Percentiles rank a stretch among this genome's conserved stretches.
Evolutionary conservation across 2,797 vertebrate genomes (phyloP).

Genomic region (Anabas testudineus): DNA sequence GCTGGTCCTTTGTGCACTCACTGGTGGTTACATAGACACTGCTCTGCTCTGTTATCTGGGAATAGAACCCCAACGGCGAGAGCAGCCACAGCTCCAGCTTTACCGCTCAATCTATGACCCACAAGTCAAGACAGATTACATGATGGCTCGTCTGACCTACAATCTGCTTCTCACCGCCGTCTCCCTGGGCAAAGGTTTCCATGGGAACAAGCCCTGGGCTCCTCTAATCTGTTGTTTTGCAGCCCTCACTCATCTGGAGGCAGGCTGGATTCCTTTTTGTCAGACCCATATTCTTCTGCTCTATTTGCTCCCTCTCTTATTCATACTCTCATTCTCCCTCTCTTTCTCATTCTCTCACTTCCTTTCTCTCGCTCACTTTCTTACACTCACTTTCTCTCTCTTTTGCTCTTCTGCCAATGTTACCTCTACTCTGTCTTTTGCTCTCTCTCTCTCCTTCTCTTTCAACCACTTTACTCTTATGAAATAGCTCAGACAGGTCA

Average conservation of each 20-base stretch:
- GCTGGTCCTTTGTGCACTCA: background rate
- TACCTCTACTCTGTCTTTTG: too few relatives aligned
- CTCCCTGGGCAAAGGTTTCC: slow-evolving; percentile 85
- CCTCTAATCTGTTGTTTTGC: slow-evolving; percentile 83
- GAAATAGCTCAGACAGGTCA: slow-evolving; percentile 13
- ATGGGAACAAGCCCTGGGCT: slow-evolving; percentile 85
- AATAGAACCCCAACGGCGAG: slow-evolving; percentile 42
- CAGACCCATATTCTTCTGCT: slow-evolving; percentile 86
- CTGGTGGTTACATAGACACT: background rate
- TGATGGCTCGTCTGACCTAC: slow-evolving; percentile 84
- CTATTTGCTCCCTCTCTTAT: slow-evolving; percentile 76
- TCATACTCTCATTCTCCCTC: slow-evolving; percentile 1
- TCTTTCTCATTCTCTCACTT: background rate
- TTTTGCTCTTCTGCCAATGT: too few relatives aligned
- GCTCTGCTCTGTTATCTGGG: background rate
- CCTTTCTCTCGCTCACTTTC: background rate
- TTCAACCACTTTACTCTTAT: background rate
- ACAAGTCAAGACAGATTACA: slow-evolving; percentile 77
- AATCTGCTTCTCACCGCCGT: slow-evolving; percentile 73
- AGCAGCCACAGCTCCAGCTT: slow-evolving; percentile 64
- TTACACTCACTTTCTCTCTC: too few relatives aligned
- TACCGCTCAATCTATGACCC: slow-evolving; percentile 75
- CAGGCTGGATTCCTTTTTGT: slow-evolving; percentile 83
- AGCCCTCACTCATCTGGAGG: slow-evolving; percentile 81
- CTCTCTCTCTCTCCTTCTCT: background rate